A percentile compares a stretch with the other conserved stretches of the same genome.
Evolutionary conservation across 2,888 invertebrate species (phyloP).

Genomic region (Epistrophe grossulariae): DNA sequence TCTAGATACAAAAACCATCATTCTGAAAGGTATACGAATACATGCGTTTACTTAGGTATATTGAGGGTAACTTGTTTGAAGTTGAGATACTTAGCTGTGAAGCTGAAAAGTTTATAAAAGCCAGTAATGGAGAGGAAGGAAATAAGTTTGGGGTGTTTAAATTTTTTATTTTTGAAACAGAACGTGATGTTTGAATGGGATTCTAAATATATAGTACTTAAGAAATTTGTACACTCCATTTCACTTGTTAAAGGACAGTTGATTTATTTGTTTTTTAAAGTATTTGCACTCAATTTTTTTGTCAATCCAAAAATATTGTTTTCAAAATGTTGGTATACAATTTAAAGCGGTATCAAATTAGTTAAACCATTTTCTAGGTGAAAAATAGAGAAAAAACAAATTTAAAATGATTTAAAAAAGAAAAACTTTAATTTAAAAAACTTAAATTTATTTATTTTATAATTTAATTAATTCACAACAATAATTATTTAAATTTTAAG

Average conservation of each 20-base stretch:
- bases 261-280: no score
- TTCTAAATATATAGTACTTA: background rate
- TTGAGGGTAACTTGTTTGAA: background rate
- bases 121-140: conserved; percentile 38
- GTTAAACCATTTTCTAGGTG: no score
- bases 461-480: no score
- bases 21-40: background rate
- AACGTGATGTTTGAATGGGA: conserved; percentile 16
- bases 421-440: no score
- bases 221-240: conserved; percentile 1
- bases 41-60: background rate
- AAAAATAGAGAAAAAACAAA: no score
- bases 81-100: background rate
- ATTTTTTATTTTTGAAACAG: background rate
- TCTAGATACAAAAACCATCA: background rate
- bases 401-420: no score
- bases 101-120: conserved; percentile 26
- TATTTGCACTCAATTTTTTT: no score
- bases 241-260: background rate
- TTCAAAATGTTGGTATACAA: no score
- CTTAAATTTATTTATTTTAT: no score
- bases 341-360: no score
- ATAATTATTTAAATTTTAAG: no score
- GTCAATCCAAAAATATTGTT: no score
- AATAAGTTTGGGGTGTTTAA: conserved; percentile 25